A percentile compares a stretch with the other conserved stretches of the same genome.
phyloP scores from a whole-genome alignment of 2,888 invertebrate genomes.

The Caenorhabditis drosophilae region DNA sequence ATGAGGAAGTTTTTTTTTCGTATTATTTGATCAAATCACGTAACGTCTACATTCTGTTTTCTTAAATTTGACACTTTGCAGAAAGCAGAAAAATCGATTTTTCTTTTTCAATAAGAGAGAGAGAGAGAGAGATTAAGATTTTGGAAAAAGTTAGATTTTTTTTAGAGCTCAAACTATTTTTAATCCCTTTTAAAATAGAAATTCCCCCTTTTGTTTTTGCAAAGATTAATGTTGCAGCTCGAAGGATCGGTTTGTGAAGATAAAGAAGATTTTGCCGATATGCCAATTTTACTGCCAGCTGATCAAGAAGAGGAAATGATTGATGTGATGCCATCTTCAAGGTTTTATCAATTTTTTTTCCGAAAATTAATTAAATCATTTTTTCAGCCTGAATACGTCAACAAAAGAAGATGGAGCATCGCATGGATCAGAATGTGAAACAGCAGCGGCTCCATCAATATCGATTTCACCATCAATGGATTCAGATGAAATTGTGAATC shows the following conservation, averaged over 20 bases:
- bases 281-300: conserved; percentile 38
- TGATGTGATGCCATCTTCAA: conserved; percentile 22
- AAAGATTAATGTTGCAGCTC: background rate
- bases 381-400: background rate
- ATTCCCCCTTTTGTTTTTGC: too few relatives aligned
- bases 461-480: conserved; percentile 37
- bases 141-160: too few relatives aligned
- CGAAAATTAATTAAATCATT: background rate
- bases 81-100: too few relatives aligned
- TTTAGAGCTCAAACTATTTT: too few relatives aligned
- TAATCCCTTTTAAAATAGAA: too few relatives aligned
- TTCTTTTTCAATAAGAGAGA: too few relatives aligned
- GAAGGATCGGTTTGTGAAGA: conserved; percentile 14
- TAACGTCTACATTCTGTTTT: too few relatives aligned
- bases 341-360: background rate
- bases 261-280: conserved; percentile 32
- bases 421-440: conserved; percentile 35
- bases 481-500: conserved; percentile 25
- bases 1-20: too few relatives aligned
- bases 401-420: conserved; percentile 9
- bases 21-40: too few relatives aligned
- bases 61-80: too few relatives aligned
- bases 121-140: too few relatives aligned
- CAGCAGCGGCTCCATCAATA: conserved; percentile 14
- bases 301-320: conserved; percentile 23